A percentile compares a stretch with the other conserved stretches of the same genome.
These are phyloP conservation scores for Macaca nemestrina DNA, from an alignment of 2,113 vertebrate species.

Conservation along the genomic window DNA sequence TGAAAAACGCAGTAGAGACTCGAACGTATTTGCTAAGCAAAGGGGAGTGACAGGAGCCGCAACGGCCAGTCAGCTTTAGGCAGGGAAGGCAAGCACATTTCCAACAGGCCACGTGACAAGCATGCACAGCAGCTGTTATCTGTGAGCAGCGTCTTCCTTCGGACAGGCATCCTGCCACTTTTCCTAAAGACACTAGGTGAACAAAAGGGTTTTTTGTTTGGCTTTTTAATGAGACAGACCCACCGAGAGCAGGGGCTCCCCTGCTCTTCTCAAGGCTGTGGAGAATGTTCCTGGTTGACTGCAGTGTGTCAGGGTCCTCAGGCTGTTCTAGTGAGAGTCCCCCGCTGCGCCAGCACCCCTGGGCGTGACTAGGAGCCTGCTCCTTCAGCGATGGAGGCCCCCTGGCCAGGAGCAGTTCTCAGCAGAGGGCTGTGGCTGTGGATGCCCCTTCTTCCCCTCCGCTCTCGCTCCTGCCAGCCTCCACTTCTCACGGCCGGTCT, in stretches of 20 bases:
- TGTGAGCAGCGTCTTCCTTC: not conserved
- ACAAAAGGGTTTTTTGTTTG: not conserved
- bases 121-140: not conserved
- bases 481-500: not conserved
- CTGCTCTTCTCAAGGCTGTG: not conserved
- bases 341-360: rapidly evolving
- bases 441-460: not conserved
- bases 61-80: rapidly evolving
- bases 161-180: not conserved
- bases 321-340: not conserved
- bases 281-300: not conserved
- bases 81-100: rapidly evolving
- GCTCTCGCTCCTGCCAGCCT: not conserved
- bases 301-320: not conserved
- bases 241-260: not conserved
- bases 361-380: not conserved
- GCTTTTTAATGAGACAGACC: not conserved
- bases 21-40: not conserved
- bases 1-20: not conserved
- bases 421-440: not conserved
- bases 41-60: not conserved
- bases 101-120: rapidly evolving
- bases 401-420: not conserved
- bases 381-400: not conserved
- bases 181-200: not conserved